These are phyloP conservation scores for Prionace glauca DNA, from an alignment of 2,797 vertebrate species.

Conservation along the genomic window DNA sequence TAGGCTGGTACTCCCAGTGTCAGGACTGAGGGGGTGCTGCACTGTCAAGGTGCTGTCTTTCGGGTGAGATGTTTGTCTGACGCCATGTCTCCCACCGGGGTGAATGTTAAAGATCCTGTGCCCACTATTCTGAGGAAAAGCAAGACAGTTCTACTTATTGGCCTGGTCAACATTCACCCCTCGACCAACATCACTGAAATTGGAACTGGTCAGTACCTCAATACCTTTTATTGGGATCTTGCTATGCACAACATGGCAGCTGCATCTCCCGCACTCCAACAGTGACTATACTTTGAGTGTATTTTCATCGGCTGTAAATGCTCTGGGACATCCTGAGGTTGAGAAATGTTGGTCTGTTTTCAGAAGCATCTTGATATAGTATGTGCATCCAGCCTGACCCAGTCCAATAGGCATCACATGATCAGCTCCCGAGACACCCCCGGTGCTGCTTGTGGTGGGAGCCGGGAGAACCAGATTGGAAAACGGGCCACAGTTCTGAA, in stretches of 20 bases:
- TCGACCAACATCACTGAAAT: too few relatives aligned
- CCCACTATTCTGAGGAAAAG: too few relatives aligned
- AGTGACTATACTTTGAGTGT: background rate
- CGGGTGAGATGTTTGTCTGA: too few relatives aligned
- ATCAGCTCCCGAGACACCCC: background rate
- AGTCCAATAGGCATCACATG: background rate
- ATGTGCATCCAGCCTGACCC: background rate
- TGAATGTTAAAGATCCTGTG: too few relatives aligned
- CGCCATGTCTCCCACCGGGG: too few relatives aligned
- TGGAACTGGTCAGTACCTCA: background rate
- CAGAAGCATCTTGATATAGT: too few relatives aligned
- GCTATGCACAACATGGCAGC: background rate
- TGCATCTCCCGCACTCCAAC: background rate
- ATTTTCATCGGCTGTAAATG: background rate
- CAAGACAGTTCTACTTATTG: too few relatives aligned
- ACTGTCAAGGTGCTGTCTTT: too few relatives aligned
- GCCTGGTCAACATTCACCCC: too few relatives aligned
- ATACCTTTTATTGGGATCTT: background rate
- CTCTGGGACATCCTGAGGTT: background rate
- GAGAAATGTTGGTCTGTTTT: background rate
- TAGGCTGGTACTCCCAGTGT: too few relatives aligned
- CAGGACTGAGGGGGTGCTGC: too few relatives aligned
- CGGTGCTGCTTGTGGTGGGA: background rate
- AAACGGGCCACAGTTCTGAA: too few relatives aligned
- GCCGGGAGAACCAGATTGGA: background rate